Base-by-base conservation (phyloP, 2,888 invertebrate genomes). In the Sminthurinus aureus region DNA sequence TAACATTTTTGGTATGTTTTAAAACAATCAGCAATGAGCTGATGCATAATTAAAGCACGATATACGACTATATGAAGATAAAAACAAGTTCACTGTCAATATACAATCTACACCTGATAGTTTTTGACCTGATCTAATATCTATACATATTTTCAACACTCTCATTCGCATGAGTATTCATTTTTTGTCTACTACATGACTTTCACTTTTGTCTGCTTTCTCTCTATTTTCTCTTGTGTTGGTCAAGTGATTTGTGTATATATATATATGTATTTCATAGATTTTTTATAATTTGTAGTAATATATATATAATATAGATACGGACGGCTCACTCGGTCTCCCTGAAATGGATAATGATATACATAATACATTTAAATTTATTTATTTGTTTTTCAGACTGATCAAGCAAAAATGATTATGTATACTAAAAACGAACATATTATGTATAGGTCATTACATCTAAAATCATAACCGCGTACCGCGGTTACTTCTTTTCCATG, bases 291-390 rank as follows among this genome's bases (percentile, higher is more conserved):
- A 67, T 20, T n/a, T 38, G n/a, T 67, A 67, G n/a, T 13, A n/a
- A 12, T 67, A 12, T 67, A 20, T 18, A 20, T 67, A 67, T 67
- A 11, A 6, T 38, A 38, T 1, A 38, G 1, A 38, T 38, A 38
- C 80, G 81, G 78, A 80, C 81, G 80, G 73, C 73, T 75, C 78
- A 71, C 74, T 82, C 20, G 0, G 76, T 26, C 78, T 75, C 74
- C 83, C 20, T 20, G 76, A 50, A 51, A 75, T 79, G 79, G 82
- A 75, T 75, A 79, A 79, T 51, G 81, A 75, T 82, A 83, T 69
- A 69, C 78, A 67, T 77, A 58, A 85, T 66, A 20, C 22, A 22
- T 67, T 67, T 67, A 20, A 67, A 20, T 67, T n/a, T 18, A 64
- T n/a, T 67, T 67, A 20, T 67, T 67, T 67, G 11, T 11, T 26